A percentile compares a stretch with the other conserved stretches of the same genome.
Evolutionary conservation across 2,113 vertebrate genomes (phyloP).

Genomic region (Pterocles burchelli): DNA sequence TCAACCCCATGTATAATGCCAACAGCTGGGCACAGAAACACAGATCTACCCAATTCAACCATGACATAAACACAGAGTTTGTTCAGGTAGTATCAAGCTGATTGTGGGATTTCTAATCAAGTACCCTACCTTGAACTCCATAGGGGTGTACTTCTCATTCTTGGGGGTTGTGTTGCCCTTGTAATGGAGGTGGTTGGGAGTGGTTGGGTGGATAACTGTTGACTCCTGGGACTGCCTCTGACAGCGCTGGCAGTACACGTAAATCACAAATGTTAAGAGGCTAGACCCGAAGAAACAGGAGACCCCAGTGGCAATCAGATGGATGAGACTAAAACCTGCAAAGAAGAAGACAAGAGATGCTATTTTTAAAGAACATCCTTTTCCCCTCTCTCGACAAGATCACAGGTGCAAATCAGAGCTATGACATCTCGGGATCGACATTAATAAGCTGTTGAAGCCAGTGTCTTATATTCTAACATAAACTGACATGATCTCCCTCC

Average conservation of each 20-base stretch:
- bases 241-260: constrained; percentile 93
- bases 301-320: constrained; percentile 93
- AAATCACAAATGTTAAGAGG: constrained; percentile 92
- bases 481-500: constrained; percentile 44
- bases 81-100: background rate
- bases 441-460: constrained; percentile 50
- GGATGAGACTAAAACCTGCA: constrained; percentile 91
- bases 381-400: constrained; percentile 1
- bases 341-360: constrained; percentile 16
- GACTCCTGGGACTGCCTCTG: constrained; percentile 96
- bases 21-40: constrained; percentile 16
- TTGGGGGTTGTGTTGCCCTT: constrained; percentile 96
- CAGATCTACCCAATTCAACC: background rate
- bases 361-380: background rate
- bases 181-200: constrained; percentile 97
- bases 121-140: constrained; percentile 95
- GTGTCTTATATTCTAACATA: constrained; percentile 3
- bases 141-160: constrained; percentile 98
- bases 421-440: background rate
- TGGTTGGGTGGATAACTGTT: constrained; percentile 93
- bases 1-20: background rate
- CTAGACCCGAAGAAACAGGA: constrained; percentile 96
- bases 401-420: constrained; percentile 47
- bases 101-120: background rate
- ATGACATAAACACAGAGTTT: background rate